Base-by-base conservation (phyloP, 2,797 vertebrate genomes). In the Dendrocincla tyrannina region DNA sequence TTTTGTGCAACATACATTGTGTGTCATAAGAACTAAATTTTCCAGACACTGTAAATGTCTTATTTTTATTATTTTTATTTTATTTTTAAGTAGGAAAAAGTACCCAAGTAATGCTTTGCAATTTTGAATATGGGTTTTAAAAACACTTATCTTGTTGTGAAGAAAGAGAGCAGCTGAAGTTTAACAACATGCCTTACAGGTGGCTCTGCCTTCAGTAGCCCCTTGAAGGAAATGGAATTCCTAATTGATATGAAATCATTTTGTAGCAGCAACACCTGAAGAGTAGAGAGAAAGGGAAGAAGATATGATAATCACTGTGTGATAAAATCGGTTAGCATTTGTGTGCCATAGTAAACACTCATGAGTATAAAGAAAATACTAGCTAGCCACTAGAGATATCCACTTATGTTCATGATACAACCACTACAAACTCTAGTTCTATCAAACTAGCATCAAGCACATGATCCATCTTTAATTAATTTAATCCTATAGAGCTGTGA, bases 401-500 rank as follows among this genome's bases (percentile, higher is more conserved):
- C 97, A 97, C 97, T 97, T 97, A 92, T 95, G 95, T 90, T 97
- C 95, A 90, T 96, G 97, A 96, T 95, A 97, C 92, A 95, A 85
- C 93, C 96, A 97, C 97, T 97, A 97, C 95, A 97, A 92, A 93
- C 95, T 92, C 88, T 50, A 55, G 91, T 96, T 97, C 97, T 96
- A 97, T 97, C 97, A 95, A 96, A 94, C 95, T 89, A 95, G 80
- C 93, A 93, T 96, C 94, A 96, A 97, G 97, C 93, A 95, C 92
- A 93, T 97, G 96, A 97, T 97, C 93, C 67, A 91, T 95, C 97
- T 97, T 97, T 97, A 97, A 96, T 96, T 97, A 97, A 97, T 97
- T 97, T 97, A 97, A 97, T 97, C 97, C 93, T 96, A 96, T 96
- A 84, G 88, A 97, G 95, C 94, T 88, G 92, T 95, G 86, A 96